Conservation (phyloP, 2,113 vertebrate genomes). For the Agapornis roseicollis region DNA sequence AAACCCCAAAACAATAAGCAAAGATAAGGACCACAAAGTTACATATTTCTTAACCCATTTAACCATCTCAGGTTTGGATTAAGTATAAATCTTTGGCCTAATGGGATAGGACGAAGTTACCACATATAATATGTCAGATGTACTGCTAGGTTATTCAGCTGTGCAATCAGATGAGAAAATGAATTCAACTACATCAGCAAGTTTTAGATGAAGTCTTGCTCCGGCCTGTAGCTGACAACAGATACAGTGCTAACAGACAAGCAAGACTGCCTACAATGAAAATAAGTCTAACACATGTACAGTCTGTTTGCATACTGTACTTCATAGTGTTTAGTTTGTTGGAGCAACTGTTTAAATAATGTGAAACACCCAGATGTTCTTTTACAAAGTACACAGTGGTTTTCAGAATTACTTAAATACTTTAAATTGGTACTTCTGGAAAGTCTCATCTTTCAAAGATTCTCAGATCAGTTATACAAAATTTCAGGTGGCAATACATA, state of each 20-base stretch:
- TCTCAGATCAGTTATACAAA: neutral
- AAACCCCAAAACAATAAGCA: neutral
- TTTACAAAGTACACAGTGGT: neutral
- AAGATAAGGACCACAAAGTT: neutral
- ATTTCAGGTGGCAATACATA: neutral
- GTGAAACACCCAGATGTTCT: neutral
- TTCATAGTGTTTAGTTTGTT: neutral
- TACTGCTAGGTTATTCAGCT: neutral
- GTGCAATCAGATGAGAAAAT: neutral
- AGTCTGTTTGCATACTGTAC: neutral
- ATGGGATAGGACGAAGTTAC: neutral
- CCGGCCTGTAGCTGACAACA: neutral
- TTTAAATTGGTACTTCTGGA: neutral
- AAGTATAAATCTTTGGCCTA: neutral
- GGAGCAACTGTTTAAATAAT: neutral
- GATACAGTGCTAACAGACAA: neutral
- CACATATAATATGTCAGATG: neutral
- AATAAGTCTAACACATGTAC: neutral
- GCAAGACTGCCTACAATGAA: neutral
- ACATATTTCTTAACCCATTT: neutral
- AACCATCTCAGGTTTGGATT: neutral
- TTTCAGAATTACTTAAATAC: neutral
- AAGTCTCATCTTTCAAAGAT: neutral
- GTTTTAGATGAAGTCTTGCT: neutral
- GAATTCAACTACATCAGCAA: neutral